phyloP scores from a whole-genome alignment of 2,797 vertebrate genomes.

The Balearica regulorum region DNA sequence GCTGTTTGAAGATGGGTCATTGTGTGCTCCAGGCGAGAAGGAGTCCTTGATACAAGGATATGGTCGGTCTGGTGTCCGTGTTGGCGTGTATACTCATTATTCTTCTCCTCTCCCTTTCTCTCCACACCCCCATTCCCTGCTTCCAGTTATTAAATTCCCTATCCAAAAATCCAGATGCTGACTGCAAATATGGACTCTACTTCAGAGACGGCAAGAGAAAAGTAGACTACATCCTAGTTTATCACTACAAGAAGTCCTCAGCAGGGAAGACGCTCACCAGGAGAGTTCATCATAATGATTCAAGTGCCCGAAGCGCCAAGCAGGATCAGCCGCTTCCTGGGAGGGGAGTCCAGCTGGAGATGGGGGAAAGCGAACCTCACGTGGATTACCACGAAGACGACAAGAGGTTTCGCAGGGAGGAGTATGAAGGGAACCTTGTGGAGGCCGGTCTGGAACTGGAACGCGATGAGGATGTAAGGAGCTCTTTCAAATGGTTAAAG shows the following conservation, averaged over 20 bases:
- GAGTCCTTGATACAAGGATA: background rate
- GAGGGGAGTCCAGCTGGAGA: constrained; percentile 73
- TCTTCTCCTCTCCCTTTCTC: background rate
- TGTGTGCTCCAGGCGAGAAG: background rate
- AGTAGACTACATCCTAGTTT: constrained; percentile 92
- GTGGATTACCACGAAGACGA: constrained; percentile 86
- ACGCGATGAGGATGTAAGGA: constrained; percentile 86
- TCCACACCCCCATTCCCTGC: background rate
- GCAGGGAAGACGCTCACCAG: constrained; percentile 59
- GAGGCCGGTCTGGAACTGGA: constrained; percentile 93
- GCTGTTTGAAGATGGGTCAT: background rate
- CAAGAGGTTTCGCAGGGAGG: constrained; percentile 83
- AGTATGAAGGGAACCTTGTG: constrained; percentile 90
- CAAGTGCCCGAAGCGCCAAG: constrained; percentile 55
- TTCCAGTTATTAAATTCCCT: constrained; percentile 81
- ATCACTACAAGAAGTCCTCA: constrained; percentile 83
- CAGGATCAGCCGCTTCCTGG: constrained; percentile 77
- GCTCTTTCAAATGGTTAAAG: background rate
- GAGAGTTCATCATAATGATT: constrained; percentile 63
- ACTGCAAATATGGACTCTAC: constrained; percentile 79
- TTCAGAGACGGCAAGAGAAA: constrained; percentile 86
- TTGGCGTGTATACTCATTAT: background rate
- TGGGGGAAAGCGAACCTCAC: constrained; percentile 71
- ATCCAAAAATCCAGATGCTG: constrained; percentile 76
- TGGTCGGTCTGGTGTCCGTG: background rate